Base-by-base conservation (phyloP, 1,140 invertebrate species). In the Macrobrachium nipponense region DNA sequence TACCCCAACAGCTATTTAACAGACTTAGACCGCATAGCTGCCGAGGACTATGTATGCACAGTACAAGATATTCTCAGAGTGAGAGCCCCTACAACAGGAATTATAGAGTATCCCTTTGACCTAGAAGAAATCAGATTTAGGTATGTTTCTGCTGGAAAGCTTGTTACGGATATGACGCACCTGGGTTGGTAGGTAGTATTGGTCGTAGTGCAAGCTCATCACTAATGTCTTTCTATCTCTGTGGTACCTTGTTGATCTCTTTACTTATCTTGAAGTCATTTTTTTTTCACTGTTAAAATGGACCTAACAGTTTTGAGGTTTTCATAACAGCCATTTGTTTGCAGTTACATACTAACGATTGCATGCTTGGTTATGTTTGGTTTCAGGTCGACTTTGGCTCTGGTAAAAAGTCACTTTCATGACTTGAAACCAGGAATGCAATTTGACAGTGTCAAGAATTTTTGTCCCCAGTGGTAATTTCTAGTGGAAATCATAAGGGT, bases 31-130 rank as follows among this genome's bases (percentile, higher is more conserved):
- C 94, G 98, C 92, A 98, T 99, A 91, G 95, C 96, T 91, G 93
- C 93, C 89, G 92, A 95, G 68, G 97, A 98, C 92, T 99, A 97
- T 93, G 93, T 99, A 90, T 97, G 98, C 58, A 97, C 97, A 86
- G 96, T 98, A 92, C 98, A 99, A 94, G 98, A 99, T 92, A 99
- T 99, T 92, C 94, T 99, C 86, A 94, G 98, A 90, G 97, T 97
- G 92, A 94, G 98, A 93, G 97, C 97, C 90, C 97, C 98, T 60
- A 99, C 98, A 83, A 99, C 98, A 88, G 95, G 97, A 89, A 98
- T 98, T 92, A 96, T 99, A 92, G 98, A 99, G 93, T 99, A 99
- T 93, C 97, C 97, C 89, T 99, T 99, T 93, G 97, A 99, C 95
- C 94, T 99, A 93, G 98, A 99, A 93, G 97, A 96, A 92, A 98